These are phyloP conservation scores for Sturmia bella DNA, from an alignment of 2,888 invertebrate genomes.

Conservation along the genomic window DNA sequence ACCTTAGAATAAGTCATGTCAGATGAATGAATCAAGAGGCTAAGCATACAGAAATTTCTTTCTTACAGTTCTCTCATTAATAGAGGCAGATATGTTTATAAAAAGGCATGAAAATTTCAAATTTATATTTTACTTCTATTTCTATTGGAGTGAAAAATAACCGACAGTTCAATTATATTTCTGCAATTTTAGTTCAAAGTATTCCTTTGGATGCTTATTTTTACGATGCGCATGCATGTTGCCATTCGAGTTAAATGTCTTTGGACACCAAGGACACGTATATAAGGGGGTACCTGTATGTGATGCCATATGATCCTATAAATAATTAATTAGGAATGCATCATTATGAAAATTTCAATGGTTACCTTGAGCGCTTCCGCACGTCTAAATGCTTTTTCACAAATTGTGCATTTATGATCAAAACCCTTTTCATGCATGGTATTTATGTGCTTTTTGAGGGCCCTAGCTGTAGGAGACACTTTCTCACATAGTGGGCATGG, in stretches of 20 bases:
- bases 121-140: no score
- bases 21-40: no score
- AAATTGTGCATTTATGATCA: constrained; percentile 78
- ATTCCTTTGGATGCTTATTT: constrained; percentile 79
- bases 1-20: no score
- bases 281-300: constrained; percentile 80
- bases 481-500: constrained; percentile 79
- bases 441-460: constrained; percentile 78
- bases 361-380: constrained; percentile 58
- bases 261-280: constrained; percentile 79
- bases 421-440: constrained; percentile 79
- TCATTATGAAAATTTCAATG: no score
- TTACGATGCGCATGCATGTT: constrained; percentile 81
- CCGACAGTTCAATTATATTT: constrained; percentile 30
- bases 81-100: no score
- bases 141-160: no score
- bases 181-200: constrained; percentile 71
- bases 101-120: no score
- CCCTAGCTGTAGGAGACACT: constrained; percentile 78
- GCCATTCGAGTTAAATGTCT: constrained; percentile 80
- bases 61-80: no score
- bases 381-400: constrained; percentile 80
- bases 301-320: constrained; percentile 80
- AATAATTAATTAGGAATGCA: no score
- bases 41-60: no score